phyloP scores from a whole-genome alignment of 2,113 vertebrate species.

The Lampris megalopsis region DNA sequence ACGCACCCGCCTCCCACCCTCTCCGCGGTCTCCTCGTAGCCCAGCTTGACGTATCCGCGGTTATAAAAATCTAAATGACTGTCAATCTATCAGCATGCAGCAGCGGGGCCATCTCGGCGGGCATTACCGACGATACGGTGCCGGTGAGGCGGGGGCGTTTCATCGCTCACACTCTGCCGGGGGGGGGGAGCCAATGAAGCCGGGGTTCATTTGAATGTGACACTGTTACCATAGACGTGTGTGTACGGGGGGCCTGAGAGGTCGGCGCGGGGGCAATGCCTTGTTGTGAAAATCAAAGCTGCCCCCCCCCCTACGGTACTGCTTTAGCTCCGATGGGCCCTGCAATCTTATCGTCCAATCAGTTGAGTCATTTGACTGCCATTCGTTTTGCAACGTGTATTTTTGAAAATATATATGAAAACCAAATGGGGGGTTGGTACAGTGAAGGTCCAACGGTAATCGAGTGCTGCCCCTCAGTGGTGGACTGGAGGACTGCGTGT shows the following conservation, averaged over 20 bases:
- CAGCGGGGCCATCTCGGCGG: constrained; percentile 23
- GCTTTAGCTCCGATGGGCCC: too few species aligned
- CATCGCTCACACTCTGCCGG: constrained; percentile 43
- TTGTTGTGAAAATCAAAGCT: too few species aligned
- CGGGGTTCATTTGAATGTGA: constrained; percentile 37
- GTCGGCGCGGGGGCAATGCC: not conserved
- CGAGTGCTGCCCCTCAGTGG: constrained; percentile 65
- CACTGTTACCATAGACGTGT: constrained; percentile 50
- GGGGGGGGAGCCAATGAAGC: constrained; percentile 32
- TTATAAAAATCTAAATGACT: constrained; percentile 48
- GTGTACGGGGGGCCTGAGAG: not conserved
- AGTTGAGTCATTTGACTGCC: not conserved
- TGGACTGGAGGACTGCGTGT: constrained; percentile 36
- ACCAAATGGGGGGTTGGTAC: not conserved
- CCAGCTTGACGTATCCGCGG: constrained; percentile 24
- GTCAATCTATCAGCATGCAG: constrained; percentile 53
- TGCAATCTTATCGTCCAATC: too few species aligned
- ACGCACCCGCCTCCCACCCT: constrained; percentile 4
- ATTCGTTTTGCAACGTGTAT: not conserved
- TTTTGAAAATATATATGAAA: not conserved
- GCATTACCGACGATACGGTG: constrained; percentile 39
- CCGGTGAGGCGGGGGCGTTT: constrained; percentile 41
- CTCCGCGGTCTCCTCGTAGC: constrained; percentile 1
- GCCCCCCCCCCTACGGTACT: too few species aligned
- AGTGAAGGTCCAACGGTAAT: constrained; percentile 19